Evolutionary conservation across 2,888 invertebrate species (phyloP).

Genomic region (Leptinotarsa haldemani): DNA sequence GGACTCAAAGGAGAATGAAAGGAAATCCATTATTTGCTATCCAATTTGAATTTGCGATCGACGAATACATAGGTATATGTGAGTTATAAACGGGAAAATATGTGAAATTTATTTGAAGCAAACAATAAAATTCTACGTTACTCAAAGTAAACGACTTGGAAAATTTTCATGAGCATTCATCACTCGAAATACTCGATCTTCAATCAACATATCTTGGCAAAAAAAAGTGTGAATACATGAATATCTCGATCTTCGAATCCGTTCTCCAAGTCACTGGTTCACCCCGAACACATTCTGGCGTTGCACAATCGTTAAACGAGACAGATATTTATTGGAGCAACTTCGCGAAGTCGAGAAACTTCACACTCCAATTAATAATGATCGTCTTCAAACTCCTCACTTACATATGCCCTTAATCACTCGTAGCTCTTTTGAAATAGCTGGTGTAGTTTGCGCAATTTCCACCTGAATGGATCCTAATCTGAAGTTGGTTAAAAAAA

Average conservation of each 20-base stretch:
- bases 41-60: no score
- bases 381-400: constrained; percentile 6
- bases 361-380: constrained; percentile 17
- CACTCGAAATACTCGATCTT: no score
- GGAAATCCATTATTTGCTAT: no score
- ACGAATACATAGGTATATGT: no score
- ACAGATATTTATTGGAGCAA: constrained; percentile 13
- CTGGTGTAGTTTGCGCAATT: neutral
- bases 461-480: neutral
- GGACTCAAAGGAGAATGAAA: no score
- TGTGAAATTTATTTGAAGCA: no score
- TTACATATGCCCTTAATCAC: constrained; percentile 16
- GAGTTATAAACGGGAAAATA: no score
- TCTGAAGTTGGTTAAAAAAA: neutral
- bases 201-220: neutral
- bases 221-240: neutral
- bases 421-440: constrained; percentile 8
- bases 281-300: neutral
- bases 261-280: neutral
- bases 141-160: no score
- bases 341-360: constrained; percentile 16
- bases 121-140: no score
- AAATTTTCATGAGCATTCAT: no score
- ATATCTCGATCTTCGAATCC: neutral
- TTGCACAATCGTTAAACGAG: constrained; percentile 11